These are phyloP conservation scores for Octonoba sinensis DNA, from an alignment of 2,888 invertebrate genomes.

Conservation along the genomic window DNA sequence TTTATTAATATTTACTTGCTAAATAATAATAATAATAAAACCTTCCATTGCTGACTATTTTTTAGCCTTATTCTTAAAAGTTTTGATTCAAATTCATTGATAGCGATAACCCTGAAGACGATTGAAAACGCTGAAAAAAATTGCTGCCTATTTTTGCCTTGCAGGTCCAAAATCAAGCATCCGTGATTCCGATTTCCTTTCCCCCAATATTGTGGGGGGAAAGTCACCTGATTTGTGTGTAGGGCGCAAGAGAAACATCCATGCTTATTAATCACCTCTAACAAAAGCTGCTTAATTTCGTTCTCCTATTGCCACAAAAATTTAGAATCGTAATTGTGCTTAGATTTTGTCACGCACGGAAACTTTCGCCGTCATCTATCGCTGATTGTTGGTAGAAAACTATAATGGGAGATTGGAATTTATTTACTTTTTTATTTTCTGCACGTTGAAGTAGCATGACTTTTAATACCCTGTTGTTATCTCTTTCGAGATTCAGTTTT, in stretches of 20 bases:
- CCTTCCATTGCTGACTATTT: too few species aligned
- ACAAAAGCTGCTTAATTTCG: background rate
- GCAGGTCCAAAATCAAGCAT: constrained; percentile 26
- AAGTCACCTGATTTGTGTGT: constrained; percentile 21
- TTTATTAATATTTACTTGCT: too few species aligned
- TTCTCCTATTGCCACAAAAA: constrained; percentile 24
- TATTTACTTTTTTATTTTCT: too few species aligned
- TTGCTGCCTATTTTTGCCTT: background rate
- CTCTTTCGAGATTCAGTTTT: too few species aligned
- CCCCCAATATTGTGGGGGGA: background rate
- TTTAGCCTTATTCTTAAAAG: too few species aligned
- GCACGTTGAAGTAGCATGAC: too few species aligned
- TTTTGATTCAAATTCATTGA: background rate
- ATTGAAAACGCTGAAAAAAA: background rate
- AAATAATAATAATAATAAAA: too few species aligned
- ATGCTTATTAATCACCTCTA: background rate
- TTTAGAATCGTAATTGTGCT: constrained; percentile 27
- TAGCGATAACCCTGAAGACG: background rate
- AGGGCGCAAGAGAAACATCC: constrained; percentile 8
- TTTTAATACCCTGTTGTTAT: too few species aligned
- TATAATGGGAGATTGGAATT: too few species aligned
- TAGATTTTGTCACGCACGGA: constrained; percentile 51
- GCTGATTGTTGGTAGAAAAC: background rate
- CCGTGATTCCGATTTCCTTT: constrained; percentile 33
- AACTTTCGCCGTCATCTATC: constrained; percentile 16